phyloP scores from a whole-genome alignment of 2,113 vertebrate genomes.

The Lontra canadensis region DNA sequence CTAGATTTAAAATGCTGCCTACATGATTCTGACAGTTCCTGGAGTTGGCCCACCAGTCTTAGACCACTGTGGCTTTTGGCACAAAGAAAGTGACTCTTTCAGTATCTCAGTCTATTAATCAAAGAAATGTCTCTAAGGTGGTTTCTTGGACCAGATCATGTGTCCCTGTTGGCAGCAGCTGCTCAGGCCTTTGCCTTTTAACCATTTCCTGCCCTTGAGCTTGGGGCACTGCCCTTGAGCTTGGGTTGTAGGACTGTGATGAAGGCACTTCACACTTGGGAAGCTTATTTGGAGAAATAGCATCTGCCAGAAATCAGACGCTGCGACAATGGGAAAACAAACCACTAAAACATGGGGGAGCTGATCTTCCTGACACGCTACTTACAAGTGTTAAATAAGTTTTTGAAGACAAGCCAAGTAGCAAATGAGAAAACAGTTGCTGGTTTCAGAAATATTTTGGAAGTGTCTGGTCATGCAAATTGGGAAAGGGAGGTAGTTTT shows the following conservation, averaged over 20 bases:
- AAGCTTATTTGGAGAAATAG: constrained; percentile 47
- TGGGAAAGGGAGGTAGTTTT: constrained; percentile 75
- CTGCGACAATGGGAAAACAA: constrained; percentile 43
- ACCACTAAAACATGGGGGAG: constrained; percentile 29
- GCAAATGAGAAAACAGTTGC: constrained; percentile 68
- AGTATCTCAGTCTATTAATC: constrained; percentile 22
- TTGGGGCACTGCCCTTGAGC: not conserved
- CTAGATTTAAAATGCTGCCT: not conserved
- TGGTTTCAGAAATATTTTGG: constrained; percentile 70
- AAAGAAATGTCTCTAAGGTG: not conserved
- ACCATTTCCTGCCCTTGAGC: not conserved
- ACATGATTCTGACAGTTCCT: not conserved
- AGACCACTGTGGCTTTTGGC: constrained; percentile 11
- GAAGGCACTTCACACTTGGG: not conserved
- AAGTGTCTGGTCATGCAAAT: constrained; percentile 72
- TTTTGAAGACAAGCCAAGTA: constrained; percentile 57
- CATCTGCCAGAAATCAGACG: constrained; percentile 43
- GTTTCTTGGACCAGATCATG: not conserved
- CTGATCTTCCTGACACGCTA: constrained; percentile 3
- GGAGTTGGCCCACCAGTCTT: not conserved
- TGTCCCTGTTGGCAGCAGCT: not conserved
- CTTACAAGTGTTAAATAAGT: constrained; percentile 53
- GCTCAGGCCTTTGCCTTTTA: not conserved
- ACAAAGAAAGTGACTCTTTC: not conserved
- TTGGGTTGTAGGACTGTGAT: not conserved